Conservation (phyloP, 2,888 invertebrate species). For the Calameuta pallipes region DNA sequence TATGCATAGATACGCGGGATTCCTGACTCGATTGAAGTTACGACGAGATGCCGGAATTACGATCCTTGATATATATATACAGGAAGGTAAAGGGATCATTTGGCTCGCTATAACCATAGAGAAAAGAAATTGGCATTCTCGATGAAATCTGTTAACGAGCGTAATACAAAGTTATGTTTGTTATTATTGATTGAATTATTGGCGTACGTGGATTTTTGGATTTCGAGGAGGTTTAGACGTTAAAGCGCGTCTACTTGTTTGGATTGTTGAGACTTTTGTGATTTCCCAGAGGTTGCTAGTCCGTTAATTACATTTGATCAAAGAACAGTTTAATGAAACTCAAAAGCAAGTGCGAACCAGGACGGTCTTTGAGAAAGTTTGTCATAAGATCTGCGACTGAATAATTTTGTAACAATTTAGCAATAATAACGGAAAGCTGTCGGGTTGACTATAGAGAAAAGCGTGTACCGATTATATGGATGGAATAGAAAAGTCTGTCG, state of each 20-base stretch:
- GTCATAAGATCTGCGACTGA: background rate
- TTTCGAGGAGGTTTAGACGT: background rate
- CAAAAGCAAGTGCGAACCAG: slow-evolving; percentile 17
- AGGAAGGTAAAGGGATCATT: background rate
- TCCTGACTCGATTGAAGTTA: background rate
- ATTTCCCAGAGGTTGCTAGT: slow-evolving; percentile 12
- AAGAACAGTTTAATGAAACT: slow-evolving; percentile 43
- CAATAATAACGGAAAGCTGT: background rate
- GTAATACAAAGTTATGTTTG: background rate
- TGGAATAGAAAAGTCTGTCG: background rate
- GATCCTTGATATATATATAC: background rate
- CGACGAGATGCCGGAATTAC: background rate
- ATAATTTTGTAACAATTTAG: background rate
- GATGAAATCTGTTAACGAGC: no score
- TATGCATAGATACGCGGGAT: background rate
- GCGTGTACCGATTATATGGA: background rate
- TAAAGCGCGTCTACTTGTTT: background rate
- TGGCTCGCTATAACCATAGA: background rate
- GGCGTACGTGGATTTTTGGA: background rate
- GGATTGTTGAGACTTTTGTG: background rate
- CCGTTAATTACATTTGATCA: slow-evolving; percentile 46
- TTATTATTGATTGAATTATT: background rate
- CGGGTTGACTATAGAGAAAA: background rate
- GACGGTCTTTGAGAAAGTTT: background rate
- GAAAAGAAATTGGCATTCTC: no score